phyloP scores from a whole-genome alignment of 2,797 vertebrate genomes.

The Hyperoplus immaculatus region DNA sequence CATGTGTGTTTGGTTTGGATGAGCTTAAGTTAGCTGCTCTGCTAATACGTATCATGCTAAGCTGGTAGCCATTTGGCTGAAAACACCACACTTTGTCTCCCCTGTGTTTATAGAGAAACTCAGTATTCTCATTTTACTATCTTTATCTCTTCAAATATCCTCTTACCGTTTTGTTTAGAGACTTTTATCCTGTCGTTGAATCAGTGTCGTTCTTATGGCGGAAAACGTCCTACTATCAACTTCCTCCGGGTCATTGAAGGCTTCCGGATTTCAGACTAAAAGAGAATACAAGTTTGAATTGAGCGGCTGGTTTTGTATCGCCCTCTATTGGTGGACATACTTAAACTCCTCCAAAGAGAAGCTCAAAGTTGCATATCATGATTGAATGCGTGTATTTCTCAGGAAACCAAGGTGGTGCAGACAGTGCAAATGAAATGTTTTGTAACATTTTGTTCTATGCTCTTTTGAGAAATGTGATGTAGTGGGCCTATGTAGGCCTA shows the following conservation, averaged over 20 bases:
- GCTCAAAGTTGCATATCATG: too few species aligned
- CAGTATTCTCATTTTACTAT: accelerated
- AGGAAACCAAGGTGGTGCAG: too few species aligned
- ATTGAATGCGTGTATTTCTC: too few species aligned
- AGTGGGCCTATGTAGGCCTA: too few species aligned
- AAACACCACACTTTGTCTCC: neutral
- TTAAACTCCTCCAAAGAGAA: neutral
- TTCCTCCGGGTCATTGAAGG: conserved; percentile 16
- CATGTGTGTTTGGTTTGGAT: conserved; percentile 59
- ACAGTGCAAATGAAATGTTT: too few species aligned
- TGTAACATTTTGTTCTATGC: too few species aligned
- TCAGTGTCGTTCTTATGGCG: conserved; percentile 36
- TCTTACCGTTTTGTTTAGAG: conserved; percentile 27
- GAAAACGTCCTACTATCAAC: conserved; percentile 43
- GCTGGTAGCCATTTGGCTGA: neutral
- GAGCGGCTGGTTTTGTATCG: neutral
- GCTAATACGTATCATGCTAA: conserved; percentile 35
- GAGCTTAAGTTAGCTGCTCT: conserved; percentile 39
- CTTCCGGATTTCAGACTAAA: conserved; percentile 56
- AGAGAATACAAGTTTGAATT: accelerated
- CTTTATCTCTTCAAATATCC: neutral
- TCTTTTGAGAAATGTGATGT: too few species aligned
- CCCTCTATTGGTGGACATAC: neutral
- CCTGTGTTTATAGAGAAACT: accelerated
- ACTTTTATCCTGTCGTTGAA: conserved; percentile 23